Conservation (phyloP, 1,140 invertebrate species). For the Danaus melanippus region DNA sequence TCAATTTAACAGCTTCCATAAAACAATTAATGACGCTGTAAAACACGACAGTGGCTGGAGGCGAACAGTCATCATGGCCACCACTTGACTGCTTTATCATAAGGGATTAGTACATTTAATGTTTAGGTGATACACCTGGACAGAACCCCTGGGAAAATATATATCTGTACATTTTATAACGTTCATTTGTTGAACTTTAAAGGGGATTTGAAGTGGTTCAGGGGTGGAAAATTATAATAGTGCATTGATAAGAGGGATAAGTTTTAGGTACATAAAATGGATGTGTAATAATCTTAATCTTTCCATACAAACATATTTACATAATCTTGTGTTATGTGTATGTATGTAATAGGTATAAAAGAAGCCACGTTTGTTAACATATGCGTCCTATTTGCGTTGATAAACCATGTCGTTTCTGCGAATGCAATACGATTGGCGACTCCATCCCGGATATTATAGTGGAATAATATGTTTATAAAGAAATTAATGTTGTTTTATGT, state of each 20-base stretch:
- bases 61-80: conserved; percentile 35
- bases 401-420: conserved; percentile 4
- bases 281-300: no score
- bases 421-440: conserved; percentile 8
- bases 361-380: background rate
- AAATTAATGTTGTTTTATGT: no score
- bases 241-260: background rate
- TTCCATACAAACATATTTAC: background rate
- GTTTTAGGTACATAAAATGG: no score
- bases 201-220: conserved; percentile 12
- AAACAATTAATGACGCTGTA: conserved; percentile 62
- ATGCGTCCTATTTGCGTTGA: background rate
- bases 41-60: conserved; percentile 47
- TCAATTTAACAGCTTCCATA: conserved; percentile 50
- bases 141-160: no score
- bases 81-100: conserved; percentile 43
- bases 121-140: conserved; percentile 28
- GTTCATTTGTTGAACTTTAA: no score
- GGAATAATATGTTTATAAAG: no score
- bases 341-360: background rate
- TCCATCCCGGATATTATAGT: background rate
- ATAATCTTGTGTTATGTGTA: background rate
- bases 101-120: conserved; percentile 11
- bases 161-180: no score
- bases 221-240: conserved; percentile 30